Percentiles rank a stretch among this genome's conserved stretches.
These are phyloP conservation scores for Triplophysa bombifrons DNA, from an alignment of 2,797 vertebrate genomes.

Conservation along the genomic window DNA sequence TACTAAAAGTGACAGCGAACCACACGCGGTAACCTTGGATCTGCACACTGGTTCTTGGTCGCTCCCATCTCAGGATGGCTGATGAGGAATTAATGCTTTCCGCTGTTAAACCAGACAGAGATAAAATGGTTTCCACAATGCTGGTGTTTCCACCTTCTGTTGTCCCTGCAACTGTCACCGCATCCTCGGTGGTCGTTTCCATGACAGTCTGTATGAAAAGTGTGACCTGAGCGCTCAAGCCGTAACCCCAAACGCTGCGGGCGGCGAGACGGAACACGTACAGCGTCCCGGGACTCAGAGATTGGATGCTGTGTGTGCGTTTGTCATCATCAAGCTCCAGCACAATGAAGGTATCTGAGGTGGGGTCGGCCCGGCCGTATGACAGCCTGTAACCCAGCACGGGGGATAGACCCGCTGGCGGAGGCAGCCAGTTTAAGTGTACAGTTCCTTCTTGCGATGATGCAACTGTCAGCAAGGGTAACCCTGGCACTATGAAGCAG, in stretches of 20 bases:
- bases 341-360: slow-evolving; percentile 75
- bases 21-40: slow-evolving; percentile 88
- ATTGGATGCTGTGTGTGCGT: slow-evolving; percentile 85
- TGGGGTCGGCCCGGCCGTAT: slow-evolving; percentile 86
- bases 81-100: slow-evolving; percentile 82
- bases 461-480: slow-evolving; percentile 86
- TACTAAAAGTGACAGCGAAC: slow-evolving; percentile 90
- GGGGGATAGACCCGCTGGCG: slow-evolving; percentile 85
- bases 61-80: slow-evolving; percentile 84
- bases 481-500: slow-evolving; percentile 85
- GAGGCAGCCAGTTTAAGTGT: slow-evolving; percentile 90
- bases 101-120: slow-evolving; percentile 84
- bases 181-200: slow-evolving; percentile 74
- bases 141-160: background rate
- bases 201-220: slow-evolving; percentile 75
- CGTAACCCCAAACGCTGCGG: slow-evolving; percentile 94
- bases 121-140: slow-evolving; percentile 66
- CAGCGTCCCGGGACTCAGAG: slow-evolving; percentile 89
- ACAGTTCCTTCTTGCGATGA: slow-evolving; percentile 86
- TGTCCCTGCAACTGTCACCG: slow-evolving; percentile 62
- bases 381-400: slow-evolving; percentile 91
- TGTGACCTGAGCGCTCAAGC: slow-evolving; percentile 89
- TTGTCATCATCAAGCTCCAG: slow-evolving; percentile 89
- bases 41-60: slow-evolving; percentile 87
- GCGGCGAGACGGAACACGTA: slow-evolving; percentile 91